A percentile compares a stretch with the other conserved stretches of the same genome.
phyloP scores from a whole-genome alignment of 2,113 vertebrate genomes.

The Solenodon paradoxus region DNA sequence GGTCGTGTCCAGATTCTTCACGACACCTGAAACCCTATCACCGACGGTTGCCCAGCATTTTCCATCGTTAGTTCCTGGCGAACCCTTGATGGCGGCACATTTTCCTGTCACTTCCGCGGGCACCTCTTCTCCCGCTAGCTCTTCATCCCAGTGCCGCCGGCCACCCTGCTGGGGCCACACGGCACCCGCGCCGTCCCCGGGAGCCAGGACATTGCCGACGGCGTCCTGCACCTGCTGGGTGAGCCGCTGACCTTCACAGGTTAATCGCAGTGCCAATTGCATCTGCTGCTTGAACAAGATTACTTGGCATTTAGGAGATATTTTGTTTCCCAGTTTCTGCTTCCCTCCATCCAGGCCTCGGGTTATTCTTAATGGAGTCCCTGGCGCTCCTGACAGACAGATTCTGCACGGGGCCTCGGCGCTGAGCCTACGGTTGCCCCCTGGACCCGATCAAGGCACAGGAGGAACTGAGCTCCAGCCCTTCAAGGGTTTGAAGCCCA shows the following conservation, averaged over 20 bases:
- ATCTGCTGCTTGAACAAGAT: neutral
- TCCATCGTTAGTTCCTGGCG: too few relatives aligned
- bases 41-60: too few relatives aligned
- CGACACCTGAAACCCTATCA: too few relatives aligned
- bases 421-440: fast-evolving
- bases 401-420: fast-evolving
- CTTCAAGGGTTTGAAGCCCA: fast-evolving
- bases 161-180: too few relatives aligned
- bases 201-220: neutral
- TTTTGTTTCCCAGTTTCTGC: neutral
- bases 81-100: too few relatives aligned
- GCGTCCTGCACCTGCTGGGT: neutral
- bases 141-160: too few relatives aligned
- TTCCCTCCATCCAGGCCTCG: neutral
- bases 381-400: neutral
- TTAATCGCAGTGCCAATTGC: neutral
- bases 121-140: too few relatives aligned
- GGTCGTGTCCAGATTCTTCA: too few relatives aligned
- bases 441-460: neutral
- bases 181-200: too few relatives aligned
- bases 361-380: neutral
- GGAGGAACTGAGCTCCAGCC: too few relatives aligned
- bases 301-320: neutral
- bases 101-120: too few relatives aligned
- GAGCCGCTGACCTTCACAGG: neutral